These are phyloP conservation scores for Triops longicaudatus DNA, from an alignment of 1,140 invertebrate species.

Conservation along the genomic window DNA sequence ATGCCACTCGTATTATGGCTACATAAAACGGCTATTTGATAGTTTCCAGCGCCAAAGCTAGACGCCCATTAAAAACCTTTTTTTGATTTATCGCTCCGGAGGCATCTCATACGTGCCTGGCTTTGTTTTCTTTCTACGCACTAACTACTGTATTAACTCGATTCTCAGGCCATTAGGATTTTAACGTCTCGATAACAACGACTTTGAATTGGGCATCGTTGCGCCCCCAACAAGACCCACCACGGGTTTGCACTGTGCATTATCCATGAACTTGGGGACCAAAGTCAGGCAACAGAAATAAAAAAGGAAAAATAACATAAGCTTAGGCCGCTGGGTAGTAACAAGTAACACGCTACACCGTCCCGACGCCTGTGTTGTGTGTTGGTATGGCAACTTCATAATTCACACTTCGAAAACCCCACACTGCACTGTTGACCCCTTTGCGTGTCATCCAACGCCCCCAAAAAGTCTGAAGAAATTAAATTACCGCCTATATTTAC, in stretches of 20 bases:
- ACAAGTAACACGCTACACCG: not conserved
- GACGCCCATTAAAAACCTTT: not conserved
- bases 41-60: not conserved
- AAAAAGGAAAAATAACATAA: not conserved
- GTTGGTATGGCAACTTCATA: not conserved
- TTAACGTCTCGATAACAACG: not conserved
- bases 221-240: not conserved
- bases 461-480: not conserved
- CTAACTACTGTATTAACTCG: not conserved
- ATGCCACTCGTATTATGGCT: constrained; percentile 11
- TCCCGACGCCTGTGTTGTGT: not conserved
- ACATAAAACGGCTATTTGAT: not conserved
- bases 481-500: too few species aligned
- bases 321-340: not conserved
- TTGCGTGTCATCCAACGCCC: not conserved
- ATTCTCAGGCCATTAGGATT: not conserved
- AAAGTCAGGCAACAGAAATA: not conserved
- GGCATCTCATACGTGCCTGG: not conserved
- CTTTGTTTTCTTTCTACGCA: not conserved
- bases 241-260: not conserved
- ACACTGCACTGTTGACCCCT: not conserved
- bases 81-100: not conserved
- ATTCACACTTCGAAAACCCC: not conserved
- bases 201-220: too few species aligned
- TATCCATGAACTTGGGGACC: not conserved